Evolutionary conservation across 2,797 vertebrate genomes (phyloP).

Genomic region (Brotogeris chrysoptera): DNA sequence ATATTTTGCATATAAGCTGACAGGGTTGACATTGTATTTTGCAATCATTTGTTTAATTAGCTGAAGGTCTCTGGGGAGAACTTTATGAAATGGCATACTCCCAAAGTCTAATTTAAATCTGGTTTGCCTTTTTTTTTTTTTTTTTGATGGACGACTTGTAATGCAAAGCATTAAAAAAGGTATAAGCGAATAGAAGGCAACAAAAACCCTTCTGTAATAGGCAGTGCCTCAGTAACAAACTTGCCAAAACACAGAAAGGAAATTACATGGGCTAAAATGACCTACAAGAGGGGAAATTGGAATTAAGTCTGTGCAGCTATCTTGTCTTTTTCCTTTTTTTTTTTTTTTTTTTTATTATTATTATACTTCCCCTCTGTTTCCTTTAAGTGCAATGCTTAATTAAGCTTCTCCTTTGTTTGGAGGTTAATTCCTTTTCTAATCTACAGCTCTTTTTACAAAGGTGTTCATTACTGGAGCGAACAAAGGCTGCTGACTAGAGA

Average conservation of each 20-base stretch:
- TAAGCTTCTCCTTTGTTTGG: conserved; percentile 41
- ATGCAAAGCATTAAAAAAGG: conserved; percentile 28
- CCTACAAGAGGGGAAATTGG: not conserved
- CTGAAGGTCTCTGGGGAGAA: conserved; percentile 68
- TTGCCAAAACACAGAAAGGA: not conserved
- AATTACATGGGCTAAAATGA: conserved; percentile 42
- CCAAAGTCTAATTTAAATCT: conserved; percentile 64
- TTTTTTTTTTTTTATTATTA: not conserved
- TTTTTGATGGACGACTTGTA: conserved; percentile 23
- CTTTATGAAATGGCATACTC: conserved; percentile 65
- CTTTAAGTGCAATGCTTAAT: not conserved
- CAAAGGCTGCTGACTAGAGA: conserved; percentile 8
- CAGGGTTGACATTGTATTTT: conserved; percentile 67
- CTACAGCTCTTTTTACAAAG: conserved; percentile 28
- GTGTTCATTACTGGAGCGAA: not conserved
- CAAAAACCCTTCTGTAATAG: not conserved
- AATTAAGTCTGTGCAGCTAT: conserved; percentile 25
- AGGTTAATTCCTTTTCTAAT: conserved; percentile 43
- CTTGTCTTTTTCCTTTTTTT: not conserved
- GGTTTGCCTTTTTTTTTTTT: conserved; percentile 5
- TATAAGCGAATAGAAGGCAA: conserved; percentile 13
- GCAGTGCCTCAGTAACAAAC: not conserved
- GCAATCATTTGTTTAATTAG: conserved; percentile 78
- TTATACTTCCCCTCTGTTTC: conserved; percentile 11
- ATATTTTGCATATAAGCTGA: conserved; percentile 19